These are phyloP conservation scores for Pollenia amentaria DNA, from an alignment of 2,888 invertebrate species.

Conservation along the genomic window DNA sequence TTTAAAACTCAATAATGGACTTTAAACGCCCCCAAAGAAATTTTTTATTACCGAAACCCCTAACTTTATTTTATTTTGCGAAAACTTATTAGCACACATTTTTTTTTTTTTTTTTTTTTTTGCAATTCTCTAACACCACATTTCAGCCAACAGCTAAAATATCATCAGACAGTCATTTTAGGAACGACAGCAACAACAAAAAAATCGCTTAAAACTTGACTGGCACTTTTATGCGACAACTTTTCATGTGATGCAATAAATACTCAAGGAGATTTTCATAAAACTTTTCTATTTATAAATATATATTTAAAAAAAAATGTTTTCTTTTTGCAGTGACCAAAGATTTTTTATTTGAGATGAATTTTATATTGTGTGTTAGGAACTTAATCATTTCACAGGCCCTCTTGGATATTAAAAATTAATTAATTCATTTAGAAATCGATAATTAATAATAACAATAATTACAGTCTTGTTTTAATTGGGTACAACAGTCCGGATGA, in stretches of 20 bases:
- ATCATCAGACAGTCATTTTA: conserved; percentile 2
- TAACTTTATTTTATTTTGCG: not conserved
- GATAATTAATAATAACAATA: no score
- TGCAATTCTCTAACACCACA: not conserved
- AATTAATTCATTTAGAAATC: no score
- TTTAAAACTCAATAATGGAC: no score
- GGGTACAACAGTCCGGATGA: no score
- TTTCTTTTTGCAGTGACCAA: no score
- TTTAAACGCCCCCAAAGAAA: no score
- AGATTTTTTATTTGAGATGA: no score
- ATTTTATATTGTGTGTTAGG: no score
- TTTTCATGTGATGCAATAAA: conserved; percentile 29
- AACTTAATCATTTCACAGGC: no score
- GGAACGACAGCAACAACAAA: not conserved
- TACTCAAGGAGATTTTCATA: not conserved
- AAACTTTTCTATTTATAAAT: not conserved
- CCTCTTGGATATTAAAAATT: no score
- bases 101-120: not conserved
- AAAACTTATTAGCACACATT: not conserved
- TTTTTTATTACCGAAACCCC: no score
- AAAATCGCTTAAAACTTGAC: conserved; percentile 6
- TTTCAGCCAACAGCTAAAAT: conserved; percentile 15
- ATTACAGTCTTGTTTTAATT: no score
- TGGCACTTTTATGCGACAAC: conserved; percentile 31
- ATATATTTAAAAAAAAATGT: not conserved